These are phyloP conservation scores for Sesia apiformis DNA, from an alignment of 2,888 invertebrate genomes.

Conservation along the genomic window DNA sequence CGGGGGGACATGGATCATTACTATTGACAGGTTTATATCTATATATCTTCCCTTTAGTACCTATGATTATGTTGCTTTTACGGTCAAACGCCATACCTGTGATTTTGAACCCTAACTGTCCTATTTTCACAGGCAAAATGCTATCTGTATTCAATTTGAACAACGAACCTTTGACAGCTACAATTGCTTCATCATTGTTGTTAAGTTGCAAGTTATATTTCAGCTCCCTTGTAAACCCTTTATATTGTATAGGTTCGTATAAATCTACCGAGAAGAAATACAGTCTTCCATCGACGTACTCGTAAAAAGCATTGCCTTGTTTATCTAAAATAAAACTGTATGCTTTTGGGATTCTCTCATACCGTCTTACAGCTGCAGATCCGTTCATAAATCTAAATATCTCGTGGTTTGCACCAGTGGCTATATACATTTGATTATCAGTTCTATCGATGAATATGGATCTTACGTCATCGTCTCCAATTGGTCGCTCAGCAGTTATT, in stretches of 20 bases:
- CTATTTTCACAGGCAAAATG: conserved; percentile 52
- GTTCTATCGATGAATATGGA: conserved; percentile 55
- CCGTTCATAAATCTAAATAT: conserved; percentile 54
- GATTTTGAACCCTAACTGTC: conserved; percentile 55
- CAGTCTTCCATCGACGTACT: conserved; percentile 55
- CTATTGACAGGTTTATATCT: conserved; percentile 50
- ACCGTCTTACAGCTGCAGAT: conserved; percentile 54
- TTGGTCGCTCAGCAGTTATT: conserved; percentile 52
- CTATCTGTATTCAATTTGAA: conserved; percentile 43
- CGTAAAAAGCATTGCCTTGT: conserved; percentile 56
- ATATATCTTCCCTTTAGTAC: conserved; percentile 64
- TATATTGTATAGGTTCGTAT: conserved; percentile 59
- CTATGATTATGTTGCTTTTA: conserved; percentile 55
- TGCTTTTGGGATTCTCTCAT: conserved; percentile 54
- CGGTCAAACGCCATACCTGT: conserved; percentile 54
- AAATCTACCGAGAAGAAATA: conserved; percentile 53
- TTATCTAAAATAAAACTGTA: conserved; percentile 53
- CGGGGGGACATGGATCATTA: conserved; percentile 53
- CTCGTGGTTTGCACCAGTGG: conserved; percentile 51
- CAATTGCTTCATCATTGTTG: conserved; percentile 51
- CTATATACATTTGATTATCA: conserved; percentile 57
- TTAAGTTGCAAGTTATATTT: conserved; percentile 54
- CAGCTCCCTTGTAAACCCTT: conserved; percentile 57
- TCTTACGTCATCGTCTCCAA: conserved; percentile 61
- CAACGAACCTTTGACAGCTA: conserved; percentile 56